phyloP scores from a whole-genome alignment of 2,113 vertebrate genomes.

The Callopanchax toddi region DNA sequence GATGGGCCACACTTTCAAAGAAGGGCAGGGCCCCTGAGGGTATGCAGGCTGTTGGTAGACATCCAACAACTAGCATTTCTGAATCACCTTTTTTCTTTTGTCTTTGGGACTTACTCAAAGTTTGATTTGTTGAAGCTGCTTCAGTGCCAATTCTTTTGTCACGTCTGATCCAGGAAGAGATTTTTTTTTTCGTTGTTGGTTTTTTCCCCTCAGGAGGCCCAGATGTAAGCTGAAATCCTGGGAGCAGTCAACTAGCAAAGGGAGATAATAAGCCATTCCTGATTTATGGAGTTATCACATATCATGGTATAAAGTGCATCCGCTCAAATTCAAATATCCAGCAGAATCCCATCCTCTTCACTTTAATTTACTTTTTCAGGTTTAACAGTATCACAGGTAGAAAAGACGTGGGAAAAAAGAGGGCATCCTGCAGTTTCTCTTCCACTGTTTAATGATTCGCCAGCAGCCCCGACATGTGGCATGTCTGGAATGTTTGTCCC shows the following conservation, averaged over 20 bases:
- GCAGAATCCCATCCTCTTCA: conserved; percentile 55
- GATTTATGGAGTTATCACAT: conserved; percentile 69
- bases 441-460: conserved; percentile 83
- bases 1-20: conserved; percentile 78
- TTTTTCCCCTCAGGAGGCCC: conserved; percentile 19
- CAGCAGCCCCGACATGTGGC: conserved; percentile 79
- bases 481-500: conserved; percentile 83
- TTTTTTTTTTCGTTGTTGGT: neutral
- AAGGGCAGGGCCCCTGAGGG: conserved; percentile 62
- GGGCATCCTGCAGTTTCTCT: conserved; percentile 78
- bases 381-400: conserved; percentile 81
- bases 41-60: conserved; percentile 63
- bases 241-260: conserved; percentile 53
- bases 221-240: conserved; percentile 50
- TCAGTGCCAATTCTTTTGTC: conserved; percentile 19
- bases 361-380: conserved; percentile 75
- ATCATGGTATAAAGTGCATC: conserved; percentile 48
- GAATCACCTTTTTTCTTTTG: conserved; percentile 32
- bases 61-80: conserved; percentile 49
- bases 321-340: conserved; percentile 51
- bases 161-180: conserved; percentile 30
- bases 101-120: conserved; percentile 25
- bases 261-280: conserved; percentile 61
- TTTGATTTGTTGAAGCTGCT: conserved; percentile 35
- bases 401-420: conserved; percentile 78